Base-by-base conservation (phyloP, 2,888 invertebrate species). In the Diplolepis rosae region DNA sequence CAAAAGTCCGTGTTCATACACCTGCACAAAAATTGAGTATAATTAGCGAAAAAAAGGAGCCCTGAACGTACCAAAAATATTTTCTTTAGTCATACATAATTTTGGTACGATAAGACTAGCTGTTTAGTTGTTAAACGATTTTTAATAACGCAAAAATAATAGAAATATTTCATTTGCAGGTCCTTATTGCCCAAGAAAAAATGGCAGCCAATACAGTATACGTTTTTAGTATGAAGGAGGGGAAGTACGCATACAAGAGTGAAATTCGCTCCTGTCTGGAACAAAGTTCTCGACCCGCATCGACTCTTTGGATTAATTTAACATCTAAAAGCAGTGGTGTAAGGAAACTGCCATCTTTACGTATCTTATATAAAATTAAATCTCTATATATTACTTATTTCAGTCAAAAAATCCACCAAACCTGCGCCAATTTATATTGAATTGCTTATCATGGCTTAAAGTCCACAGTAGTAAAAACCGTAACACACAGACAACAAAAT, bases 131-230 rank as follows among this genome's bases (percentile, higher is more conserved):
- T n/a, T n/a, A n/a, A n/a, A n/a, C n/a, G n/a, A n/a, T n/a, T n/a
- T n/a, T n/a, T 15, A 22, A 18, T 4, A 2, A 35, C 30, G 5
- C 11, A 7, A 32, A 15, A n/a, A 66, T 24, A 32, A 24, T 22
- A 27, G 50, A 67, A 66, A 42, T 72, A 52, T 22, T 65, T 52
- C 9, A 24, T n/a, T 69, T 77, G 6, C 69, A 90, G 90, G 93
- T 99, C 2, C 90, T 99, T 39, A 99, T 99, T 88, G 99, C 99
- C 0, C 99, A 99, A 89, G 99, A 99, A 88, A 99, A 99, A 90
- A 99, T 99, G 99, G 99, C 99, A 5, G 99, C 99, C 6, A 99
- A 99, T 88, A 99, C 99, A 54, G 99, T 99, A 1, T 99, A 99
- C 90, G 99, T 99, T 13, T 99, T 99, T 87, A 95, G 97, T 83